These are phyloP conservation scores for Cantharis flavilabris DNA, from an alignment of 2,888 invertebrate genomes.

Conservation along the genomic window DNA sequence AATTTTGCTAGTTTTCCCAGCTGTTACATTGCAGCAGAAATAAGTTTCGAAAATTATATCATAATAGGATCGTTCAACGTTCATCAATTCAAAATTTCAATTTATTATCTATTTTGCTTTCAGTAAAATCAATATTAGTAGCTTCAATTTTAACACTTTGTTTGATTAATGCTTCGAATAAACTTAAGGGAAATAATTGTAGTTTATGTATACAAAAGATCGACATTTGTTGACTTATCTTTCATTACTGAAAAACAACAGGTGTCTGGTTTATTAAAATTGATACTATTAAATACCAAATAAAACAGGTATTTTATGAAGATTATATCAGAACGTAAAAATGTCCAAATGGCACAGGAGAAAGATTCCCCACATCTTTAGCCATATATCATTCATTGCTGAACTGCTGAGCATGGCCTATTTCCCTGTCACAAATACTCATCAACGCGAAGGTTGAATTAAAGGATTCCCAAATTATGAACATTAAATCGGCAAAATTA, in stretches of 20 bases:
- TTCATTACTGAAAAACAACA: not conserved
- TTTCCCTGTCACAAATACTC: no score
- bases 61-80: not conserved
- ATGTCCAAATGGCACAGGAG: no score
- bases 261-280: not conserved
- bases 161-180: not conserved
- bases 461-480: no score
- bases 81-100: not conserved
- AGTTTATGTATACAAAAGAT: not conserved
- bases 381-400: no score
- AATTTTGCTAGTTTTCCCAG: constrained; percentile 1
- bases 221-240: not conserved
- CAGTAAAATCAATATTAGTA: not conserved
- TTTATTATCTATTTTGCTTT: not conserved
- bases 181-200: not conserved
- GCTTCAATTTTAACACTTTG: not conserved
- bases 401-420: no score
- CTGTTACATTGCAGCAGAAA: not conserved
- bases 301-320: no score
- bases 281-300: not conserved
- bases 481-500: not conserved
- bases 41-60: not conserved
- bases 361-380: no score
- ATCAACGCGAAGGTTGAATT: no score
- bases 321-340: no score